These are phyloP conservation scores for Lucilia sericata DNA, from an alignment of 1,140 invertebrate genomes.

Conservation along the genomic window DNA sequence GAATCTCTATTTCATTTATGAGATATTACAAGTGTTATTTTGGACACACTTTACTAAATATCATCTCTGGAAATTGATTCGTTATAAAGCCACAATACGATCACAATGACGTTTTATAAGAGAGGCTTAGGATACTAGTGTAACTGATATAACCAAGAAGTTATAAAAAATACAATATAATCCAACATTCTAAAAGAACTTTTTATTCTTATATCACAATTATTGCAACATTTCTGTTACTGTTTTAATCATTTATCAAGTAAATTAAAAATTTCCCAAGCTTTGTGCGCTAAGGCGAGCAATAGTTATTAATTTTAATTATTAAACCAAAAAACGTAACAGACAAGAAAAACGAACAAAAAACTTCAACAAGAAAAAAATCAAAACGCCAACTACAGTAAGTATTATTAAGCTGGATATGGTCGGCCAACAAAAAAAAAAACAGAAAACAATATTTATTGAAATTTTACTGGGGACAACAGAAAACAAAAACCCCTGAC, in stretches of 20 bases:
- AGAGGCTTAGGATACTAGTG: no score
- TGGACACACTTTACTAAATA: not conserved
- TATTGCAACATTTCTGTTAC: not conserved
- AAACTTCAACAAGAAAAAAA: not conserved
- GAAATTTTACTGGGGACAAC: not conserved
- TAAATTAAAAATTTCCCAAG: constrained; percentile 30
- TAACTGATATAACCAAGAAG: no score
- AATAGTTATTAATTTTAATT: constrained; percentile 41
- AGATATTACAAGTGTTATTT: constrained; percentile 12
- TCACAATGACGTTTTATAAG: no score
- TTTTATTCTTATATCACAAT: not conserved
- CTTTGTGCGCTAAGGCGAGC: not conserved
- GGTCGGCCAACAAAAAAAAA: not conserved
- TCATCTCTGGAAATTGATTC: not conserved
- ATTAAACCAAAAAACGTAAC: constrained; percentile 37
- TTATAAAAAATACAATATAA: no score
- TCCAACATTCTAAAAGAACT: no score
- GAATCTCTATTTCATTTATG: constrained; percentile 28
- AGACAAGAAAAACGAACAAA: not conserved
- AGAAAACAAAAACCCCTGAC: not conserved
- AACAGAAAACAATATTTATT: not conserved
- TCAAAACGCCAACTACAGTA: constrained; percentile 6
- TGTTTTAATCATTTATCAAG: not conserved
- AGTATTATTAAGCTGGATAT: not conserved
- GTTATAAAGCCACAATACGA: not conserved